Evolutionary conservation across 2,797 vertebrate species (phyloP), one percentile per base, ranked within the genome.

Genomic region (Poeciliopsis paucimaculata): DNA sequence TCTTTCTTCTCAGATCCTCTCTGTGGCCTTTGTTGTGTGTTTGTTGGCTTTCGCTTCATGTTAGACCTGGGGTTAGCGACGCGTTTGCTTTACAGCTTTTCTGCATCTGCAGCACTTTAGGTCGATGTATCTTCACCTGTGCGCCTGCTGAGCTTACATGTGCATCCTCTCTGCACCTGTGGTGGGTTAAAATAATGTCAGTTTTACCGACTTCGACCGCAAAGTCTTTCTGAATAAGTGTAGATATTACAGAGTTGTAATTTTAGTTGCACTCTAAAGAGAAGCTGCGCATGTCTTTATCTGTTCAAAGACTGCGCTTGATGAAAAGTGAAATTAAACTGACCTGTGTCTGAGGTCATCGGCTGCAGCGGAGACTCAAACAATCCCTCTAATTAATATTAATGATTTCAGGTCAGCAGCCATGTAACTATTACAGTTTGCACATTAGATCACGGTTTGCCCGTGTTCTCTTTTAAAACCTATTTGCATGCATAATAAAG

Each of bases 401-500:
- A 89, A 93, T 92, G 87, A 91, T 79, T 43, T 64, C 47, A 70
- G 92, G 86, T 92, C 91, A 90, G 81, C 81, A 76, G 79, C 87
- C 84, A 73, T 89, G 87, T 92, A 88, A 92, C 89, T 90, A 91
- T 90, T 90, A 90, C 91, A 90, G 84, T 82, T 75, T 68, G 74
- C 76, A 86, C 85, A 90, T 91, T 82, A 87, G 87, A 86, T 77
- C 87, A 76, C 86, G 78, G 83, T 85, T 84, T 85, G 85, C 81
- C 86, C 55, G 6, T 84, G 88, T 87, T 83, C 73, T 74, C 77
- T 77, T 75, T 82, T 90, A 88, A 88, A 91, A 87, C 77, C 85
- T 76, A 88, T 94, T 91, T 93, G 93, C 92, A 94, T 94, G 90
- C 84, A 88, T 88, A 90, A 95, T 93, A 86, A 91, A 84, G 80